These are phyloP conservation scores for Galaxias olidus DNA, from an alignment of 2,797 vertebrate genomes.

Conservation along the genomic window DNA sequence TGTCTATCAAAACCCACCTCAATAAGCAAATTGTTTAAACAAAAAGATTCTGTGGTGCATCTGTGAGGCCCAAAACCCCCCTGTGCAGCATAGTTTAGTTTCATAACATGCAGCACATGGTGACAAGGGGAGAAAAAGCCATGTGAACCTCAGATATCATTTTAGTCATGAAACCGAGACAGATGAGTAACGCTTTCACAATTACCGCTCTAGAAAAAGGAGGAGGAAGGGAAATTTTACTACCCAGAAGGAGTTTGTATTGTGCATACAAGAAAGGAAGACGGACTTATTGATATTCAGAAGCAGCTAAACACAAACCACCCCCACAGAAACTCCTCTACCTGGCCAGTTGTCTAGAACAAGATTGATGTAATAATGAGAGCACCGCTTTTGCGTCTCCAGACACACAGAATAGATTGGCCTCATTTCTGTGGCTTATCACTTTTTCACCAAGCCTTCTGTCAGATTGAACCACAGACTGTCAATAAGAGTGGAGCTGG, in stretches of 20 bases:
- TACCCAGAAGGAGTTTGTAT: not conserved
- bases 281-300: not conserved
- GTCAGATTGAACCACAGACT: not conserved
- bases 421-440: not conserved
- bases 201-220: constrained; percentile 15
- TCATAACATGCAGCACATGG: not conserved
- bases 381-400: not conserved
- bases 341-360: not conserved
- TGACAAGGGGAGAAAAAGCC: not conserved
- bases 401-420: not conserved
- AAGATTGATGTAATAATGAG: not conserved
- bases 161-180: constrained; percentile 13
- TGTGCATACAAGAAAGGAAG: constrained; percentile 12
- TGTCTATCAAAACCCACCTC: not conserved
- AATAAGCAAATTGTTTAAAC: not conserved
- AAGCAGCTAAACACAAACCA: too few species aligned
- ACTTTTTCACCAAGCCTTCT: not conserved
- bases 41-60: not conserved
- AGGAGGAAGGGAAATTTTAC: not conserved
- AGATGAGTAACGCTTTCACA: constrained; percentile 9
- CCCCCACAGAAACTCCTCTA: not conserved
- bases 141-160: not conserved
- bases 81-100: constrained; percentile 3
- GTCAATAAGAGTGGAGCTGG: not conserved
- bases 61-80: not conserved